Conservation (phyloP, 92 coral and sea anemone species). For the Porites cylindrica region DNA sequence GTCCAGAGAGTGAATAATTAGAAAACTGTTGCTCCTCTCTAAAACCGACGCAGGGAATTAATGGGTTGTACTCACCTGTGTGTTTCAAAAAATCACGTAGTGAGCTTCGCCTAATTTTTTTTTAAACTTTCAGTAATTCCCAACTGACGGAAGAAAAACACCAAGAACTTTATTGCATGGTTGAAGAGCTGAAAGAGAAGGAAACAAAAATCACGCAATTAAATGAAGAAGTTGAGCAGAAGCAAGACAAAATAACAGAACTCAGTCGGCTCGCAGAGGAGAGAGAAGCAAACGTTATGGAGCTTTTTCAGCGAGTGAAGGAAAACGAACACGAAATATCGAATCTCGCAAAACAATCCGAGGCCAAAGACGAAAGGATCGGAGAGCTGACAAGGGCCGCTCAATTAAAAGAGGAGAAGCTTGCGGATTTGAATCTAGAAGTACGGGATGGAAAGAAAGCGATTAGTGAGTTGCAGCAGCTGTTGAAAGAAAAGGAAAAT, state of each 20-base stretch:
- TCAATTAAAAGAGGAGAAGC: constrained; percentile 60
- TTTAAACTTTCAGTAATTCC: neutral
- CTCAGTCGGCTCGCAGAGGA: constrained; percentile 53
- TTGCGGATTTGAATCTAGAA: constrained; percentile 57
- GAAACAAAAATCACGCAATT: constrained; percentile 16
- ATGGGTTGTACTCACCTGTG: neutral
- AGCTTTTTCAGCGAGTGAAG: constrained; percentile 52
- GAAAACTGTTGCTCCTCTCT: too few species aligned
- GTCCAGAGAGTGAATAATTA: too few species aligned
- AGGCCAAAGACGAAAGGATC: constrained; percentile 52
- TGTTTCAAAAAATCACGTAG: neutral
- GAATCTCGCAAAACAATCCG: constrained; percentile 45
- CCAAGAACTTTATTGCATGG: constrained; percentile 20
- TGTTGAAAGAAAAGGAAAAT: constrained; percentile 56
- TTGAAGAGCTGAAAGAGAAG: constrained; percentile 36
- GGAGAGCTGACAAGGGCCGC: constrained; percentile 41
- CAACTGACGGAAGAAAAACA: constrained; percentile 50
- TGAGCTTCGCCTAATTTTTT: neutral
- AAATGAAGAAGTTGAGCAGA: constrained; percentile 27
- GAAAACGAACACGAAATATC: constrained; percentile 58
- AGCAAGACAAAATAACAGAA: constrained; percentile 45
- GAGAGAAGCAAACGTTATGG: constrained; percentile 41
- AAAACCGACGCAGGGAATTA: too few species aligned
- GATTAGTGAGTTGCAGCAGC: constrained; percentile 34
- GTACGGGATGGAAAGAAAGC: constrained; percentile 49